phyloP scores from a whole-genome alignment of 2,797 vertebrate genomes.

The Hydrolagus colliei region DNA sequence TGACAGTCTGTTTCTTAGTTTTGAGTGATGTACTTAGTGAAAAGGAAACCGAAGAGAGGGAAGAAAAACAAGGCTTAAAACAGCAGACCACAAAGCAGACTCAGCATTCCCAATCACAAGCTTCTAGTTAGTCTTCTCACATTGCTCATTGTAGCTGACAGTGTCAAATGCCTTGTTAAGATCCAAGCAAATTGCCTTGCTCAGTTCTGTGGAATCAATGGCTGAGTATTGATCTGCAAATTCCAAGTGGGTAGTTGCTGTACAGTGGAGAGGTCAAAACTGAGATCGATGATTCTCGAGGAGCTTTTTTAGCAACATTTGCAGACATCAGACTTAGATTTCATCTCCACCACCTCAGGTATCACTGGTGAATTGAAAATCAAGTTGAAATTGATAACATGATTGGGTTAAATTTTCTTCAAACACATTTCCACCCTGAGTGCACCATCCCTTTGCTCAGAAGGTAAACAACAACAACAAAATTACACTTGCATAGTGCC shows the following conservation, averaged over 20 bases:
- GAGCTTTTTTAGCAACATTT: background rate
- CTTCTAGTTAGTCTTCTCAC: constrained; percentile 14
- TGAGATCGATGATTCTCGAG: constrained; percentile 5
- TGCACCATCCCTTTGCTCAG: background rate
- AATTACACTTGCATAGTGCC: too few relatives aligned
- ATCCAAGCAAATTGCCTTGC: constrained; percentile 7
- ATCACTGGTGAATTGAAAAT: background rate
- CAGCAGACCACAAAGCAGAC: background rate
- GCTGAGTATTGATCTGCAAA: constrained; percentile 5
- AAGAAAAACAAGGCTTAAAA: background rate
- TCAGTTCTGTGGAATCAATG: background rate
- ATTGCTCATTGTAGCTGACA: constrained; percentile 8
- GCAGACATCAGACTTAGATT: background rate
- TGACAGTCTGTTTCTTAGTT: too few relatives aligned
- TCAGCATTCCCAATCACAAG: background rate
- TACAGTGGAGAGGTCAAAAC: background rate
- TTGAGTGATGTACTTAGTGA: too few relatives aligned
- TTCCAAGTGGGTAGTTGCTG: background rate
- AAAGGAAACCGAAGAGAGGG: too few relatives aligned
- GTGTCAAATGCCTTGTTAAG: constrained; percentile 2
- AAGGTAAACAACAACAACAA: background rate
- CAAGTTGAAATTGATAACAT: background rate
- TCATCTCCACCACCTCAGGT: background rate
- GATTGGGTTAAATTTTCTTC: background rate
- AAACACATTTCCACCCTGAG: too few relatives aligned